Evolutionary conservation across 1,140 invertebrate genomes (phyloP), one percentile per base, ranked within the genome.

Genomic region (Sinella curviseta): DNA sequence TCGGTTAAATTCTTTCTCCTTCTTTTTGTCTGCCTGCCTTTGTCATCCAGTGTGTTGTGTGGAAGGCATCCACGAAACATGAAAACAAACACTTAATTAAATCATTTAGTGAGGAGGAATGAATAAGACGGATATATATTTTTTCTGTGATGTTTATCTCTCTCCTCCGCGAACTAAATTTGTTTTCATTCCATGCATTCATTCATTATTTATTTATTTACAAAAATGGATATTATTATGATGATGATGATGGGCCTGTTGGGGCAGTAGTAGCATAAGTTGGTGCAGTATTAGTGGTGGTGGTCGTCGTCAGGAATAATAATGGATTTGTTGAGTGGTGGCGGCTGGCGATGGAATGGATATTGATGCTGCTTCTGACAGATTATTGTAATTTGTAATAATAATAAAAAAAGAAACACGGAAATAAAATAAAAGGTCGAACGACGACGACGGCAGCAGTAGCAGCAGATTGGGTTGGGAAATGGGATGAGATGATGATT

Each of bases 321-420:
- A 48, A 48, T 48, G 39, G 39, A 48, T 48, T 48, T 48, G 39
- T 48, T 48, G 39, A 48, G 39, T 48, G 39, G 8, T n/a, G 24
- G 57, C 57, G 26, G 57, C 57, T n/a, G 57, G 8, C 8, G 57
- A 4, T 4, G 57, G 57, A 8, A 65, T 65, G 24, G 8, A n/a
- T 26, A n/a, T 65, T n/a, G 16, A 65, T 65, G 57, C 57, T 65
- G 57, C 57, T 26, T 65, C 57, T 65, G 57, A 65, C 57, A 65
- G 57, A 65, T 65, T 65, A 26, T n/a, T n/a, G 26, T 26, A 65
- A 65, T n/a, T 65, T n/a, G 26, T 65, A 65, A 65, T 65, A 65
- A 65, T 65, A 65, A 65, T 65, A 65, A n/a, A 17, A 65, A n/a
- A 17, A 26, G 24, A 65, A n/a, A 65, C 26, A 65, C 8, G 16